Percentiles rank a stretch among this genome's conserved stretches.
These are phyloP conservation scores for Macrotrachela quadricornifera DNA, from an alignment of 1,140 invertebrate genomes.

Conservation along the genomic window DNA sequence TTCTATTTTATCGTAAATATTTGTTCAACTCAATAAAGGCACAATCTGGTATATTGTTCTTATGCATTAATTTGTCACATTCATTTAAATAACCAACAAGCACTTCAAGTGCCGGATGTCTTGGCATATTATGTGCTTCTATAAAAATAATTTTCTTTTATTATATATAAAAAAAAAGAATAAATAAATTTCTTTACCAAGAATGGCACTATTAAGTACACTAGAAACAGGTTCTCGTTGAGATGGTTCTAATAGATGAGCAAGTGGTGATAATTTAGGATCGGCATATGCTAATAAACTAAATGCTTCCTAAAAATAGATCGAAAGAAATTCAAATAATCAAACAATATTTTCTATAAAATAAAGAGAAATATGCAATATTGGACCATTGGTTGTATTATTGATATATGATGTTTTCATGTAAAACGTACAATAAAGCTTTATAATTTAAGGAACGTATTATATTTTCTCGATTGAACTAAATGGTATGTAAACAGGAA, in stretches of 20 bases:
- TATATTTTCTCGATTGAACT: no score
- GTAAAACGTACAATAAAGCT: neutral
- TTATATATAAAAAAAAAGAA: slow-evolving; percentile 8
- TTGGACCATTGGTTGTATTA: no score
- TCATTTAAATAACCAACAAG: slow-evolving; percentile 47
- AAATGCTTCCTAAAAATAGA: slow-evolving; percentile 60
- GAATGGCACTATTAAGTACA: slow-evolving; percentile 83
- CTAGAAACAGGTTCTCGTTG: slow-evolving; percentile 79
- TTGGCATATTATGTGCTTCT: slow-evolving; percentile 69
- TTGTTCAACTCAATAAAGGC: no score
- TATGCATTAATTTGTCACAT: no score
- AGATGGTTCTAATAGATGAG: slow-evolving; percentile 72
- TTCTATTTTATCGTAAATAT: no score
- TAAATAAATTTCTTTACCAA: slow-evolving; percentile 10
- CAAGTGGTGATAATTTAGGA: slow-evolving; percentile 83
- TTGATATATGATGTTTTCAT: neutral
- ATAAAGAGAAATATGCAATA: no score
- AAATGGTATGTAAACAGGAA: no score
- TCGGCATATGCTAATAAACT: slow-evolving; percentile 89
- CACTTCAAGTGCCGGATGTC: slow-evolving; percentile 69
- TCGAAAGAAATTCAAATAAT: neutral
- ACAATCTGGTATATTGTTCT: no score
- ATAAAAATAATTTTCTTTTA: slow-evolving; percentile 17
- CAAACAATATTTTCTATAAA: neutral
- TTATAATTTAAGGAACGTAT: neutral